Evolutionary conservation across 2,113 vertebrate species (phyloP).

Genomic region (Athene cunicularia): DNA sequence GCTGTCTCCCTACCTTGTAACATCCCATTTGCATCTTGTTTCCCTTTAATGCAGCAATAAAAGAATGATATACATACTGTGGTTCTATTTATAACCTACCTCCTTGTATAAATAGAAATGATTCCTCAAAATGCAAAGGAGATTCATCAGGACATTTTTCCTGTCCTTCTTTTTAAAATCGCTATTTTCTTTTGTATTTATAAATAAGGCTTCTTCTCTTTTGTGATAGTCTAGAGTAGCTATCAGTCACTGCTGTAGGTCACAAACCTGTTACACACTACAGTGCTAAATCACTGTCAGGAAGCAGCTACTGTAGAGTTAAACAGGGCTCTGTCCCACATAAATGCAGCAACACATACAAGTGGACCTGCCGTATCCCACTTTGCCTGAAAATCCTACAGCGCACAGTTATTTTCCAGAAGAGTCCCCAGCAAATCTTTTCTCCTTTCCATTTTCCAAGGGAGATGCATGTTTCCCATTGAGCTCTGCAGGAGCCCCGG

Average conservation of each 20-base stretch:
- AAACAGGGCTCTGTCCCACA: background rate
- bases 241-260: conserved; percentile 43
- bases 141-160: background rate
- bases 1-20: background rate
- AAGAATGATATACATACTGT: background rate
- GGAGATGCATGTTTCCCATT: fast-evolving
- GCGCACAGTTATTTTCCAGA: background rate
- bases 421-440: background rate
- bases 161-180: background rate
- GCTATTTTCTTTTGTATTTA: conserved; percentile 25
- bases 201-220: conserved; percentile 22
- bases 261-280: conserved; percentile 15
- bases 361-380: background rate
- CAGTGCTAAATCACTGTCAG: conserved; percentile 39
- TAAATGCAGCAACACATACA: background rate
- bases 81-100: background rate
- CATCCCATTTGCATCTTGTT: background rate
- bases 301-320: background rate
- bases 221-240: background rate
- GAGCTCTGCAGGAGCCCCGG: background rate
- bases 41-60: background rate
- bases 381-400: conserved; percentile 7
- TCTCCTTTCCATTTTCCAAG: background rate
- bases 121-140: background rate
- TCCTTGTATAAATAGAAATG: background rate